phyloP scores from a whole-genome alignment of 2,797 vertebrate genomes.

The Bovichtus diacanthus region DNA sequence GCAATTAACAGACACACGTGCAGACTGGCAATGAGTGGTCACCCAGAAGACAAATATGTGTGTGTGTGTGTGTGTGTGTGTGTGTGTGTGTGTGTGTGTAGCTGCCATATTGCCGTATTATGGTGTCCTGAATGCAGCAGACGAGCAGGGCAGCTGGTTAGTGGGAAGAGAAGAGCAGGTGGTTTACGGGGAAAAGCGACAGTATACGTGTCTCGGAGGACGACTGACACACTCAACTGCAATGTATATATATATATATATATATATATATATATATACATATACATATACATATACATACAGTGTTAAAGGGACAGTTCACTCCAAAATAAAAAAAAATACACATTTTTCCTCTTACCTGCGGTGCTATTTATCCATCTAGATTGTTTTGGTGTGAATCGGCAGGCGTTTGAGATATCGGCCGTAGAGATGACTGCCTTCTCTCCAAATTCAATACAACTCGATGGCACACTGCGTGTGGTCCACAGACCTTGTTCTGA shows the following conservation, averaged over 20 bases:
- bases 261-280: too few species aligned
- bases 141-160: conserved; percentile 48
- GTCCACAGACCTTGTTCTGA: too few species aligned
- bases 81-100: not conserved
- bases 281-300: too few species aligned
- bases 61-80: not conserved
- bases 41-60: conserved; percentile 44
- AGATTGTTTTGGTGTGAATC: too few species aligned
- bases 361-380: too few species aligned
- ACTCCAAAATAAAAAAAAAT: too few species aligned
- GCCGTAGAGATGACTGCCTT: too few species aligned
- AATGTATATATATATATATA: not conserved
- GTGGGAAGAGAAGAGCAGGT: conserved; percentile 42
- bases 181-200: conserved; percentile 1
- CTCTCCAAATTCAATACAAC: too few species aligned
- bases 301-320: not conserved
- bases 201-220: not conserved
- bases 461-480: too few species aligned
- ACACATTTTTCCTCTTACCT: too few species aligned
- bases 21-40: not conserved
- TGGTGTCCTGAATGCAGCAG: conserved; percentile 6
- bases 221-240: not conserved
- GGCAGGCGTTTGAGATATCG: too few species aligned
- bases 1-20: conserved; percentile 11
- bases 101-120: conserved; percentile 4